These are phyloP conservation scores for Lindbergichthys nudifrons DNA, from an alignment of 2,797 vertebrate genomes.

Conservation along the genomic window DNA sequence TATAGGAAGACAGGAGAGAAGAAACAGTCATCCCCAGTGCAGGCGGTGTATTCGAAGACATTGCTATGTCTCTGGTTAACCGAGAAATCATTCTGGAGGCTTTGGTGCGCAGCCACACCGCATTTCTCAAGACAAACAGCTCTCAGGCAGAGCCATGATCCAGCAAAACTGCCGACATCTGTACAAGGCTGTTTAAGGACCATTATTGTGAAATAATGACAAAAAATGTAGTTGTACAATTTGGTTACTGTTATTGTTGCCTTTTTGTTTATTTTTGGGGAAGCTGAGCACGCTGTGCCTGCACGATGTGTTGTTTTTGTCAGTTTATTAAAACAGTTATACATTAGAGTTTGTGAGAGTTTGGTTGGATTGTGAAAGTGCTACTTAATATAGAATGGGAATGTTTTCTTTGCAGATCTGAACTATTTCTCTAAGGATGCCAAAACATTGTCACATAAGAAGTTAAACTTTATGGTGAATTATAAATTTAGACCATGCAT, in stretches of 20 bases:
- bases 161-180: constrained; percentile 45
- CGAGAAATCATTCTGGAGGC: constrained; percentile 71
- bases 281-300: constrained; percentile 10
- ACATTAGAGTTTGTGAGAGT: constrained; percentile 5
- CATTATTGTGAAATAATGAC: constrained; percentile 55
- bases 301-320: constrained; percentile 20
- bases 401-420: constrained; percentile 15
- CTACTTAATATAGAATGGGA: constrained; percentile 13
- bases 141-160: constrained; percentile 54
- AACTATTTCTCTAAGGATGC: neutral
- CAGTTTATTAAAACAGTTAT: constrained; percentile 1
- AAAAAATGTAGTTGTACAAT: constrained; percentile 28
- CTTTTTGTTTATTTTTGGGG: constrained; percentile 30
- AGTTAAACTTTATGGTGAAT: neutral
- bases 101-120: constrained; percentile 71
- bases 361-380: neutral
- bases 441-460: constrained; percentile 1
- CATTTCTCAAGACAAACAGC: constrained; percentile 78
- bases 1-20: constrained; percentile 63
- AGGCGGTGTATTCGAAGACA: constrained; percentile 63
- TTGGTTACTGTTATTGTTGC: constrained; percentile 30
- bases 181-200: constrained; percentile 32
- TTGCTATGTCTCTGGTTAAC: constrained; percentile 78
- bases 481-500: neutral
- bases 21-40: constrained; percentile 69